A percentile compares a stretch with the other conserved stretches of the same genome.
Conservation (phyloP, 1,140 invertebrate genomes). For the Hyles vespertilio region DNA sequence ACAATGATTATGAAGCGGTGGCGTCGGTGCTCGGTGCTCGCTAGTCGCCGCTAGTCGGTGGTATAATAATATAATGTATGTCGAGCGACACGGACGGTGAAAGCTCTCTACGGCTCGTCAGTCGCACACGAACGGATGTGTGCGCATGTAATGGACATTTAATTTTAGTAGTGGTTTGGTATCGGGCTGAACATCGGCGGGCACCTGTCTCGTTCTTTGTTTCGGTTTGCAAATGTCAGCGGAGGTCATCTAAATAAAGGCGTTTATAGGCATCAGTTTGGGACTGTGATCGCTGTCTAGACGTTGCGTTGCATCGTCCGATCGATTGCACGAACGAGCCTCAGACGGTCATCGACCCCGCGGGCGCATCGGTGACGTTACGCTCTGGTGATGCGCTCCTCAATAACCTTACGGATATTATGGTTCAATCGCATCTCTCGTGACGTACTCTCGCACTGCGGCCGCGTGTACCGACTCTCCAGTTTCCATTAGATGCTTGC, state of each 20-base stretch:
- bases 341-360: conserved; percentile 72
- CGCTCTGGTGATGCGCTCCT: conserved; percentile 68
- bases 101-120: conserved; percentile 36
- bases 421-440: conserved; percentile 19
- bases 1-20: conserved; percentile 40
- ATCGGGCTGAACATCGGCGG: conserved; percentile 47
- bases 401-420: conserved; percentile 51
- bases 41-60: background rate
- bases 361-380: conserved; percentile 72
- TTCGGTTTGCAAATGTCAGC: conserved; percentile 70
- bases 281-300: conserved; percentile 68
- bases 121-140: conserved; percentile 15
- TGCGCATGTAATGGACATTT: conserved; percentile 48
- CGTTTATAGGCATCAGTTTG: conserved; percentile 58
- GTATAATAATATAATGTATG: conserved; percentile 42
- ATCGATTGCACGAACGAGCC: conserved; percentile 70
- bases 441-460: conserved; percentile 5
- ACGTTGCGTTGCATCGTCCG: conserved; percentile 71
- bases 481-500: too few species aligned
- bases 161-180: conserved; percentile 52
- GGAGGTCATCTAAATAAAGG: conserved; percentile 74
- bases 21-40: conserved; percentile 9
- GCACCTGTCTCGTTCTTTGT: conserved; percentile 72
- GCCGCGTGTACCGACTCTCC: background rate
- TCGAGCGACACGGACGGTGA: conserved; percentile 42